These are phyloP conservation scores for Macrostomum lignano DNA, from an alignment of 1,140 invertebrate species.

Conservation along the genomic window DNA sequence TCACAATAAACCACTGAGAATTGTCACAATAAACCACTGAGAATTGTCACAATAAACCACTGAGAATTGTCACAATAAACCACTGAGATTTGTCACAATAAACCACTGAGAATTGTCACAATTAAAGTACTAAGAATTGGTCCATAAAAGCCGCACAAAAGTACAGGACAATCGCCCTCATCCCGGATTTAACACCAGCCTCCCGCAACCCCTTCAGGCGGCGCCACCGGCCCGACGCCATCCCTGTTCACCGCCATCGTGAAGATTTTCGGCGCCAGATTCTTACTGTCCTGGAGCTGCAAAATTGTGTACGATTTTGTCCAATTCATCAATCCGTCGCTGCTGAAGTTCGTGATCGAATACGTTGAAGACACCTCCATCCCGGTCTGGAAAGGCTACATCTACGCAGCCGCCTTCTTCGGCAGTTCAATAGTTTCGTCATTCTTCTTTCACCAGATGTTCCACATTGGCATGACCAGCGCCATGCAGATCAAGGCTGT, in stretches of 20 bases:
- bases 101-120: no score
- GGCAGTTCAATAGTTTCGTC: slow-evolving; percentile 13
- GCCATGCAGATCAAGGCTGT: slow-evolving; percentile 63
- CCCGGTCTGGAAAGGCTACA: slow-evolving; percentile 23
- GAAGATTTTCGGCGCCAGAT: slow-evolving; percentile 7
- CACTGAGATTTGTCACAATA: no score
- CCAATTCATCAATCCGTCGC: slow-evolving; percentile 9
- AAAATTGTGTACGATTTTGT: slow-evolving; percentile 10
- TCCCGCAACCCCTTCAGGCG: no score
- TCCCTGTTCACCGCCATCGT: slow-evolving; percentile 5
- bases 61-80: no score
- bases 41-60: no score
- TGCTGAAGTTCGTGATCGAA: slow-evolving; percentile 10
- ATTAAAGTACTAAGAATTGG: no score
- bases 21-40: no score
- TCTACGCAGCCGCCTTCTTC: slow-evolving; percentile 18
- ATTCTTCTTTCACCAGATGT: slow-evolving; percentile 18
- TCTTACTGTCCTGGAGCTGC: slow-evolving; percentile 7
- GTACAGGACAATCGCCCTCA: no score
- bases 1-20: no score
- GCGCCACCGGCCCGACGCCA: not conserved
- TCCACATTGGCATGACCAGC: slow-evolving; percentile 33
- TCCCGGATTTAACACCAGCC: no score
- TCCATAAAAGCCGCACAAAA: no score
- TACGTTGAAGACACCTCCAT: slow-evolving; percentile 7